Conservation (phyloP, 2,113 vertebrate genomes). For the Phalacrocorax aristotelis region DNA sequence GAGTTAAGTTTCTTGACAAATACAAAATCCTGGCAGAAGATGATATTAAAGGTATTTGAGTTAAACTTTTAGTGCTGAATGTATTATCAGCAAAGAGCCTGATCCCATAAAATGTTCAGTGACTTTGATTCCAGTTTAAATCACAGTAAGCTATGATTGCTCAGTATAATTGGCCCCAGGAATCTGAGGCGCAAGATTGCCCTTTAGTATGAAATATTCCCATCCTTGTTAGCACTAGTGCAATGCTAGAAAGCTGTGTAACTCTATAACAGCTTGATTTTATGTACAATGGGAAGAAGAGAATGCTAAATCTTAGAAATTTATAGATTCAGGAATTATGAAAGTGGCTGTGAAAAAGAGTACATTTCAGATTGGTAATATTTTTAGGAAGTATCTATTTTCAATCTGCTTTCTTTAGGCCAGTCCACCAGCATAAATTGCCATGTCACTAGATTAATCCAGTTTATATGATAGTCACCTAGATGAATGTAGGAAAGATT, state of each 20-base stretch:
- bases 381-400: neutral
- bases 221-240: neutral
- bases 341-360: neutral
- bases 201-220: neutral
- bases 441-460: neutral
- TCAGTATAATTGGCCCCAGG: neutral
- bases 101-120: neutral
- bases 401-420: neutral
- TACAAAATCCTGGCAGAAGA: neutral
- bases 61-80: neutral
- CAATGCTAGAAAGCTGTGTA: neutral
- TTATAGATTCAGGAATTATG: neutral
- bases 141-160: neutral
- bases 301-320: neutral
- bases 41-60: neutral
- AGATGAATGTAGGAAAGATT: neutral
- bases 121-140: conserved; percentile 7
- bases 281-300: neutral
- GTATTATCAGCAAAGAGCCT: neutral
- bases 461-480: neutral
- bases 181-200: neutral
- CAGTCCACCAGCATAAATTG: neutral
- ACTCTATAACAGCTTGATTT: neutral
- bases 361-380: neutral
- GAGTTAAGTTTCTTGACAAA: conserved; percentile 9